A percentile compares a stretch with the other conserved stretches of the same genome.
phyloP scores from a whole-genome alignment of 1,140 invertebrate genomes.

The Chelonus insularis region DNA sequence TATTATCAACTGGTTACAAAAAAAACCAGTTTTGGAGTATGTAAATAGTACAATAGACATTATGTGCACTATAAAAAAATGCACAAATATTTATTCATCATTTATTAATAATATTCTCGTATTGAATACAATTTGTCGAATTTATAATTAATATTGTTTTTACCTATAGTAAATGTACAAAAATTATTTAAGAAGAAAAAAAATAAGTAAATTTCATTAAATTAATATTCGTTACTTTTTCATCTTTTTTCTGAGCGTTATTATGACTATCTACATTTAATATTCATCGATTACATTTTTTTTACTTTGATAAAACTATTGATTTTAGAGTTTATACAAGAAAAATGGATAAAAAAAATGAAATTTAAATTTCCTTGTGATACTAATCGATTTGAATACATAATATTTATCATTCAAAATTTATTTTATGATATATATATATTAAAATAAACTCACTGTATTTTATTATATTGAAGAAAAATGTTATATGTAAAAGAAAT shows the following conservation, averaged over 20 bases:
- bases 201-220: too few relatives aligned
- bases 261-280: constrained; percentile 57
- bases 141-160: constrained; percentile 53
- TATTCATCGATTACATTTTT: constrained; percentile 45
- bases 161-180: constrained; percentile 55
- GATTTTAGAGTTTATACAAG: constrained; percentile 43
- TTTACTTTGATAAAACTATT: constrained; percentile 55
- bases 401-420: too few relatives aligned
- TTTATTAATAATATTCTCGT: constrained; percentile 31
- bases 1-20: too few relatives aligned
- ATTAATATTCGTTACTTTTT: constrained; percentile 7
- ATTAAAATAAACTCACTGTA: too few relatives aligned
- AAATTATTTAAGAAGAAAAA: constrained; percentile 48
- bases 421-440: too few relatives aligned
- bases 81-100: constrained; percentile 37
- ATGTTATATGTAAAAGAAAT: too few relatives aligned
- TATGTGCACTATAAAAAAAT: neutral
- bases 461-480: too few relatives aligned
- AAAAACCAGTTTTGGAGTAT: constrained; percentile 35
- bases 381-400: too few relatives aligned
- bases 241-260: constrained; percentile 31
- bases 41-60: neutral
- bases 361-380: too few relatives aligned
- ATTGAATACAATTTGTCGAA: constrained; percentile 31
- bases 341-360: too few relatives aligned